Evolutionary conservation across 2,888 invertebrate species (phyloP).

Genomic region (Piscicola geometra): DNA sequence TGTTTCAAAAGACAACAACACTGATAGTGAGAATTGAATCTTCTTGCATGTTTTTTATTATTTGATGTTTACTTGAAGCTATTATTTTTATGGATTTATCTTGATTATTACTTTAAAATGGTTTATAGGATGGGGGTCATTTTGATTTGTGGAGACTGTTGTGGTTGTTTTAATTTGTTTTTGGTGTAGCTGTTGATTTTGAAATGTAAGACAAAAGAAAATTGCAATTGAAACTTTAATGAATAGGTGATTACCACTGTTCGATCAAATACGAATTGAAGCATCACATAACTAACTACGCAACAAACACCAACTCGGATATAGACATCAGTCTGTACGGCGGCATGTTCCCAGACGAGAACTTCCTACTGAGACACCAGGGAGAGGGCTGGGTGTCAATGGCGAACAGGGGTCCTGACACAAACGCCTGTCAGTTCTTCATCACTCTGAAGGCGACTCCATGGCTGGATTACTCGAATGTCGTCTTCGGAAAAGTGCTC

Average conservation of each 20-base stretch:
- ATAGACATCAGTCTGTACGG: slow-evolving; percentile 77
- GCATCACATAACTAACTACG: not conserved
- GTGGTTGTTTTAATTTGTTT: too few relatives aligned
- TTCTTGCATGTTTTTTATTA: not conserved
- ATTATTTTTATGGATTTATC: not conserved
- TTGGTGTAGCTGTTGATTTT: too few relatives aligned
- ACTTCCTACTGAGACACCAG: slow-evolving; percentile 93
- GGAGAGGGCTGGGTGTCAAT: slow-evolving; percentile 95
- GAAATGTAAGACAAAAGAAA: not conserved
- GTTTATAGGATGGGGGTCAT: too few relatives aligned
- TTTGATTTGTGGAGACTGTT: too few relatives aligned
- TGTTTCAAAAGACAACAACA: slow-evolving; percentile 88
- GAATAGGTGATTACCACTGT: too few relatives aligned
- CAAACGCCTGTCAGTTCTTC: slow-evolving; percentile 96
- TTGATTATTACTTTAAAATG: too few relatives aligned
- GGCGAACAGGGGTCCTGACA: slow-evolving; percentile 96
- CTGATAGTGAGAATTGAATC: slow-evolving; percentile 65
- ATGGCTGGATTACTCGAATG: slow-evolving; percentile 83
- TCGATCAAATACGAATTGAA: not conserved
- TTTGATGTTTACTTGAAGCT: not conserved
- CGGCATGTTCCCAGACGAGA: slow-evolving; percentile 87
- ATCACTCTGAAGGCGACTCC: slow-evolving; percentile 74
- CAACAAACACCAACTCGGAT: not conserved
- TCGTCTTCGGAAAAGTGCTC: slow-evolving; percentile 91
- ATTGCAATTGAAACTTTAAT: slow-evolving; percentile 18